Conservation (phyloP, 2,888 invertebrate species). For the Macroteleia sp. region DNA sequence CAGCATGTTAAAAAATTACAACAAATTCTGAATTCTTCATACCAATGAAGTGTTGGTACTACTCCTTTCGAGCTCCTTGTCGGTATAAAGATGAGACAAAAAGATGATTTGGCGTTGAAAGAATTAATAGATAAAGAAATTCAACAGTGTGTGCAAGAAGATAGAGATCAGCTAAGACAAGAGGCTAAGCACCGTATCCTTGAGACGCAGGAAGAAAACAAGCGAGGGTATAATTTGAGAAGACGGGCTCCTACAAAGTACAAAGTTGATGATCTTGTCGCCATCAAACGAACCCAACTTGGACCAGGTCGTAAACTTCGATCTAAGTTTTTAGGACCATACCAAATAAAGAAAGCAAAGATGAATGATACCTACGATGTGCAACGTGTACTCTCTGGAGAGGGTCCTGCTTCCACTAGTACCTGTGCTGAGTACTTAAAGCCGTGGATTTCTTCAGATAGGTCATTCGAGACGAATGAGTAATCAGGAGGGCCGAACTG, state of each 20-base stretch:
- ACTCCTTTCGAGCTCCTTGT: conserved; percentile 27
- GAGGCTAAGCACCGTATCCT: conserved; percentile 35
- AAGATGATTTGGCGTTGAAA: not conserved
- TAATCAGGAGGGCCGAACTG: too few relatives aligned
- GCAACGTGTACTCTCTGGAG: not conserved
- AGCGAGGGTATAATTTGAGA: conserved; percentile 28
- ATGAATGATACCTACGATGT: conserved; percentile 29
- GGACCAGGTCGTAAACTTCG: not conserved
- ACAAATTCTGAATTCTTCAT: conserved; percentile 69
- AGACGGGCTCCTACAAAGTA: conserved; percentile 49
- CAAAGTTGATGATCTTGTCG: conserved; percentile 68
- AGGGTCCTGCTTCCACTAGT: not conserved
- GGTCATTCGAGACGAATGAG: too few relatives aligned
- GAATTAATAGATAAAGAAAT: not conserved
- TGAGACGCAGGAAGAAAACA: conserved; percentile 56
- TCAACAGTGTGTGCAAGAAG: not conserved
- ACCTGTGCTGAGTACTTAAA: not conserved
- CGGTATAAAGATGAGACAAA: conserved; percentile 16
- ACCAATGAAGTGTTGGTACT: conserved; percentile 65
- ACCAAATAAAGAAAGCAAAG: not conserved
- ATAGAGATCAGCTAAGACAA: not conserved
- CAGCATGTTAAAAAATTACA: conserved; percentile 66
- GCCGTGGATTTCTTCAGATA: not conserved
- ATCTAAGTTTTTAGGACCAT: not conserved
- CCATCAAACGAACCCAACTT: conserved; percentile 73